These are phyloP conservation scores for Dryobates pubescens DNA, from an alignment of 2,797 vertebrate species.

Conservation along the genomic window DNA sequence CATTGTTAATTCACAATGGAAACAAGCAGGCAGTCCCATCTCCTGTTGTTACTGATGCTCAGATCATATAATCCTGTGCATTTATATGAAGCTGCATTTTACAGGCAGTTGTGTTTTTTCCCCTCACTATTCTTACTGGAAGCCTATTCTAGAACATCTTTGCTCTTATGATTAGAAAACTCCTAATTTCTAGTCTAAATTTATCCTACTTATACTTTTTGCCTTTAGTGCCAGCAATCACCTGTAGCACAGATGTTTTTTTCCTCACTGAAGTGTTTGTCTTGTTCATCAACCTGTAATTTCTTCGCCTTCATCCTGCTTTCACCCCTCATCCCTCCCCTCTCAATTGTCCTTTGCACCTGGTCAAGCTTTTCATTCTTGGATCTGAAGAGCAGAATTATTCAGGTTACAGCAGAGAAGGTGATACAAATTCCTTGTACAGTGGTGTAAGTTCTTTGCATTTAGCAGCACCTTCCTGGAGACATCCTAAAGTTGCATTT, in stretches of 20 bases:
- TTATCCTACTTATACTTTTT: background rate
- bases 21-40: slow-evolving; percentile 2
- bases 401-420: background rate
- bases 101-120: background rate
- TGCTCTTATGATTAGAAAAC: background rate
- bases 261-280: background rate
- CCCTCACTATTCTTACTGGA: background rate
- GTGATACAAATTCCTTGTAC: background rate
- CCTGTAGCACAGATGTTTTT: background rate
- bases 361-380: rapidly evolving
- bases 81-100: slow-evolving; percentile 1
- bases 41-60: background rate
- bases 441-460: background rate
- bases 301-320: background rate
- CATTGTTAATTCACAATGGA: slow-evolving; percentile 48
- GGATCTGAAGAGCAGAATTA: background rate
- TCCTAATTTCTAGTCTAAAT: background rate
- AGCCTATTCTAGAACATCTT: background rate
- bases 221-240: background rate
- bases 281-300: background rate
- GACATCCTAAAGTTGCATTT: background rate
- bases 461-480: background rate
- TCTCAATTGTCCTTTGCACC: background rate
- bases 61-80: background rate
- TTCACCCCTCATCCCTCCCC: background rate